A percentile compares a stretch with the other conserved stretches of the same genome.
phyloP scores from a whole-genome alignment of 2,113 vertebrate species.

The Rhodinocichla rosea region DNA sequence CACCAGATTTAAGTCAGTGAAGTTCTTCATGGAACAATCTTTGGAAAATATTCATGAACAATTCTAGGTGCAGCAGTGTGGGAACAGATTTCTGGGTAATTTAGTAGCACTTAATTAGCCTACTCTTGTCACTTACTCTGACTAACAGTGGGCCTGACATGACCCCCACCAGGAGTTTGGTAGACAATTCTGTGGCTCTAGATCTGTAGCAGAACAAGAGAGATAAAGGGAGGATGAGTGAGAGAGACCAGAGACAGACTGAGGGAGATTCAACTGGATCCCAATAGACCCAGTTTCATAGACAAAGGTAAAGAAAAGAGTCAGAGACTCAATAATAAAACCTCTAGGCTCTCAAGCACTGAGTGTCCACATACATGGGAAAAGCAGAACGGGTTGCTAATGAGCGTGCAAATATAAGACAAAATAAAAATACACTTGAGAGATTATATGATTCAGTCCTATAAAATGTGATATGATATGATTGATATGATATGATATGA shows the following conservation, averaged over 20 bases:
- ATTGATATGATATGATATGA: background rate
- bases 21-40: background rate
- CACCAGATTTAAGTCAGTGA: background rate
- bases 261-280: background rate
- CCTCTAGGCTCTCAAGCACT: background rate
- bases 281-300: background rate
- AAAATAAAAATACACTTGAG: background rate
- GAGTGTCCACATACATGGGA: background rate
- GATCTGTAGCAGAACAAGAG: background rate
- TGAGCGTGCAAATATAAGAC: background rate
- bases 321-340: background rate
- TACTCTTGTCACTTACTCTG: background rate
- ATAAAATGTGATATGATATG: background rate
- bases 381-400: background rate
- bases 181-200: background rate
- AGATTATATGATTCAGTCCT: background rate
- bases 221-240: background rate
- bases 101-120: background rate
- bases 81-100: background rate
- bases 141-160: background rate
- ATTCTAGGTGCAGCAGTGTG: background rate
- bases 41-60: background rate
- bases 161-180: background rate
- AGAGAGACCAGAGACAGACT: background rate
- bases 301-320: background rate